Conservation (phyloP, 53 echinoderm and acorn worm genomes). For the Mesocentrotus franciscanus region DNA sequence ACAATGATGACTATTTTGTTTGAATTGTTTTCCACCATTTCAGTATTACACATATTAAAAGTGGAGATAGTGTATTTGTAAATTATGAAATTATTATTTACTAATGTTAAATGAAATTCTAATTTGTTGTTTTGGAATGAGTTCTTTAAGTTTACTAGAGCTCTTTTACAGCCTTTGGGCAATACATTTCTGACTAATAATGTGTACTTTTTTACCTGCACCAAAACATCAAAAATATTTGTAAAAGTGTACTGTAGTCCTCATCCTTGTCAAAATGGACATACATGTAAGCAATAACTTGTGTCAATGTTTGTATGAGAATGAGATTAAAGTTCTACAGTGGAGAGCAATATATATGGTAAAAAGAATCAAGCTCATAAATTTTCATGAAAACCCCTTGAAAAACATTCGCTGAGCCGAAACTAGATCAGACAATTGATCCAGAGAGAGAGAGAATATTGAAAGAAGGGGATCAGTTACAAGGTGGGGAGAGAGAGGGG, state of each 20-base stretch:
- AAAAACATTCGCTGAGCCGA: slow-evolving; percentile 40
- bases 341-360: slow-evolving; percentile 51
- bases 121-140: background rate
- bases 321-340: background rate
- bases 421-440: slow-evolving; percentile 38
- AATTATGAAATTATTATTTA: no score
- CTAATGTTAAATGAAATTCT: no score
- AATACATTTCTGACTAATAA: background rate
- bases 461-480: slow-evolving; percentile 19
- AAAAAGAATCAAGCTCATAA: slow-evolving; percentile 48
- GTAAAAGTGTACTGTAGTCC: background rate
- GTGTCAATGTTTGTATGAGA: slow-evolving; percentile 7
- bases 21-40: no score
- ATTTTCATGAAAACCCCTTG: slow-evolving; percentile 38
- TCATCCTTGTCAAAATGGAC: background rate
- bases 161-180: background rate
- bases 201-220: background rate
- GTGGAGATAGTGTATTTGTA: no score
- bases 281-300: background rate
- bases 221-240: background rate
- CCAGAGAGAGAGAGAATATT: background rate
- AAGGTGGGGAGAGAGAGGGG: slow-evolving; percentile 26
- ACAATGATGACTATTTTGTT: no score
- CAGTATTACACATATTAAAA: no score
- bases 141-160: background rate